Base-by-base conservation (phyloP, 2,797 vertebrate genomes). In the Microcaecilia unicolor region DNA sequence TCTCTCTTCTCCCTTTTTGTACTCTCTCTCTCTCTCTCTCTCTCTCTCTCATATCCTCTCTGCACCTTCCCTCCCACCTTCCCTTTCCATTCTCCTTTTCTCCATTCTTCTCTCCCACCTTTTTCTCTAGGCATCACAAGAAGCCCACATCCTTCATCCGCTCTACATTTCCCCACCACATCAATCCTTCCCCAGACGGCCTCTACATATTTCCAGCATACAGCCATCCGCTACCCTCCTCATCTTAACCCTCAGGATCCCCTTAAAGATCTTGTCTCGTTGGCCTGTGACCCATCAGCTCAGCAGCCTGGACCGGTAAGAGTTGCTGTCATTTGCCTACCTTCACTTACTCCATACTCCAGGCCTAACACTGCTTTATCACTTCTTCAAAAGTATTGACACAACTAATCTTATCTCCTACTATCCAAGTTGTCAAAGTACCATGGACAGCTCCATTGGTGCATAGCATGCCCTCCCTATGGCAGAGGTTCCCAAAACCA, bases 161-260 rank as follows among this genome's bases (percentile, higher is more conserved):
- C 93, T 26, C 84, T 97, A 57, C 93, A 97, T 64, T 98, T 97
- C 59, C 85, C 95, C 17, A 80, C 91, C 4, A 89, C 86, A 9
- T 90, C 87, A 48, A 86, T 90, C 52, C 78, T 91, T 42, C 81
- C 85, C 36, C 88, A 89, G 61, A 73, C 80, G 4, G 79, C 86
- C 13, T 85, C 88, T 46, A 78, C 90, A 36, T 98, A 97, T 74
- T 97, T 96, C 51, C 84, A 86, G 0, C 95, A 96, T 58, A 91
- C 91, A 39, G 88, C 93, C 33, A 97, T 97, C 58, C 88, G 92
- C 44, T 97, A 97, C 61, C 91, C 95, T 2, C 93, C 93, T 17
- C 93, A 97, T 67, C 86, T 97, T 74, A 84, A 86, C 56, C 81
- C 91, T 25, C 93, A 95, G 78, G 93, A 97, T 69, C 92, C 93